These are phyloP conservation scores for Apolygus lucorum DNA, from an alignment of 1,140 invertebrate species.

Conservation along the genomic window DNA sequence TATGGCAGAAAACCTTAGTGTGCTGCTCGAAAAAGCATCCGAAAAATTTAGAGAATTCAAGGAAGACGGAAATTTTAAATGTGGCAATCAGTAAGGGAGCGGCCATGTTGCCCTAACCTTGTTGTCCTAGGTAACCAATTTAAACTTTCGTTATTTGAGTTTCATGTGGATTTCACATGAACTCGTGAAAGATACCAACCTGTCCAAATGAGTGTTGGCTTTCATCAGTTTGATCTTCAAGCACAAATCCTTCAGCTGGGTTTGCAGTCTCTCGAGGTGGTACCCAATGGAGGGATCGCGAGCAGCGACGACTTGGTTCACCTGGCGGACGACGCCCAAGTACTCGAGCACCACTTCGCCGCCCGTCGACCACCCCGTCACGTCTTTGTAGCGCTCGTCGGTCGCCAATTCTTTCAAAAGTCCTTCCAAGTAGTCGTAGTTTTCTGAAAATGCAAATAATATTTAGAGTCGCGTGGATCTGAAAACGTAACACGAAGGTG, in stretches of 20 bases:
- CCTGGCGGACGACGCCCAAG: constrained; percentile 48
- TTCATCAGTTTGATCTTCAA: constrained; percentile 51
- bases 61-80: no score
- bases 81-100: no score
- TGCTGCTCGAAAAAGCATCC: no score
- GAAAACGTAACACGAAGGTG: no score
- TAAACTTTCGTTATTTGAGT: no score
- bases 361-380: constrained; percentile 50
- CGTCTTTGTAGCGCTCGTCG: constrained; percentile 39
- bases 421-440: constrained; percentile 51
- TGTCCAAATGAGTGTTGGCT: constrained; percentile 52
- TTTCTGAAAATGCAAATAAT: no score
- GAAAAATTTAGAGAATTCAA: no score
- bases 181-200: constrained; percentile 38
- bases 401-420: constrained; percentile 46
- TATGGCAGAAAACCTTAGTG: no score
- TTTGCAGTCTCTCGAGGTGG: constrained; percentile 52
- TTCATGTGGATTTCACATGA: no score
- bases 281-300: constrained; percentile 43
- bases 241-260: constrained; percentile 52
- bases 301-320: constrained; percentile 43
- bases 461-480: no score
- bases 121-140: not conserved
- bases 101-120: not conserved
- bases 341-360: constrained; percentile 61